Evolutionary conservation across 2,888 invertebrate genomes (phyloP).

Genomic region (Acronicta leporina): DNA sequence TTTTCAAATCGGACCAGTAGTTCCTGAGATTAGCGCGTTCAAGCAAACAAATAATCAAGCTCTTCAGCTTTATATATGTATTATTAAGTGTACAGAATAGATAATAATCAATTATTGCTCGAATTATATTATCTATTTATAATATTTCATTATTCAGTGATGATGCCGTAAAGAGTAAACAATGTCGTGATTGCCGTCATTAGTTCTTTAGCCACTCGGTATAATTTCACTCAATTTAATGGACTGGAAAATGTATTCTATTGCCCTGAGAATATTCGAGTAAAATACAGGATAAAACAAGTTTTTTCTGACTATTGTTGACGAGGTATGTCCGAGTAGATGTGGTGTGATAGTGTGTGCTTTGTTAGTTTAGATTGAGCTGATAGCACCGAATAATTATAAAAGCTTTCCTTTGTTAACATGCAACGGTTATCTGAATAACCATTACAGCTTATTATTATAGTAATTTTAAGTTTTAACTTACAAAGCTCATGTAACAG

Average conservation of each 20-base stretch:
- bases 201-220: conserved; percentile 67
- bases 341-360: conserved; percentile 9
- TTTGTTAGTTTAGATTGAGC: conserved; percentile 22
- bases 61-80: no score
- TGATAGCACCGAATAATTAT: conserved; percentile 37
- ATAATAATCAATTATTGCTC: no score
- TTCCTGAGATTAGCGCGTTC: no score
- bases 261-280: conserved; percentile 53
- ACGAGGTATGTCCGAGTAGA: neutral
- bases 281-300: conserved; percentile 26
- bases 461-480: conserved; percentile 26
- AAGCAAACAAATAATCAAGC: no score
- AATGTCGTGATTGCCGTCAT: conserved; percentile 73
- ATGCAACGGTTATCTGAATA: conserved; percentile 30
- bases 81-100: no score
- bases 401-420: conserved; percentile 46
- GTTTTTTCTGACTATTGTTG: conserved; percentile 14
- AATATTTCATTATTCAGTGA: conserved; percentile 29
- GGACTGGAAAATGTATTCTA: conserved; percentile 77
- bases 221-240: conserved; percentile 74
- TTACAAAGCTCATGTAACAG: conserved; percentile 37
- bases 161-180: conserved; percentile 39
- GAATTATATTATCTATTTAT: conserved; percentile 11
- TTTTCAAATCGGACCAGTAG: no score
- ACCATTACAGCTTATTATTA: conserved; percentile 45